Evolutionary conservation across 1,140 invertebrate genomes (phyloP).

Genomic region (Spodoptera litura): DNA sequence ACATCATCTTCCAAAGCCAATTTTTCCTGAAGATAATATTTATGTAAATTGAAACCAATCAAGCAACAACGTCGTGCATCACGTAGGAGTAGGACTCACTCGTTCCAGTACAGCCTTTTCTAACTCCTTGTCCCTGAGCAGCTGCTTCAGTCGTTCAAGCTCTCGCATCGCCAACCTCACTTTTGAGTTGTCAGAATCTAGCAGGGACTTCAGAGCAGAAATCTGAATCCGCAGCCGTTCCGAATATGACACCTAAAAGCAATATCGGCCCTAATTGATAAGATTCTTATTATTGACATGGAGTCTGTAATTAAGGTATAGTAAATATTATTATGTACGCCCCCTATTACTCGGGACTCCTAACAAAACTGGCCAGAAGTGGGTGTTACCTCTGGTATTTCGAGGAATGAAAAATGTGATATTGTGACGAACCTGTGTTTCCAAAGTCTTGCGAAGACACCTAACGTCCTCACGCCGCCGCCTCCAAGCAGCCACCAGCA

Average conservation of each 20-base stretch:
- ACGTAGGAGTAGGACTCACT: conserved; percentile 49
- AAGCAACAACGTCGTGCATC: background rate
- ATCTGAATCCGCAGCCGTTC: conserved; percentile 87
- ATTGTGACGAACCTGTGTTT: conserved; percentile 68
- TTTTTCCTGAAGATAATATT: conserved; percentile 79
- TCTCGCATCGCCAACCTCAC: conserved; percentile 84
- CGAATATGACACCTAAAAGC: conserved; percentile 69
- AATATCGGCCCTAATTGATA: too few species aligned
- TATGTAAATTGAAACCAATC: background rate
- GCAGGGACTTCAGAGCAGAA: conserved; percentile 85
- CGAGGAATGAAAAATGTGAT: background rate
- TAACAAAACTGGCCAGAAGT: too few species aligned
- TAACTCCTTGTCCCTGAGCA: conserved; percentile 79
- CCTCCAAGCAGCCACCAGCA: conserved; percentile 87
- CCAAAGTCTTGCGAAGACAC: conserved; percentile 80
- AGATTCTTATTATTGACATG: too few species aligned
- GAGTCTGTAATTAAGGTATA: too few species aligned
- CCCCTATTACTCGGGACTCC: too few species aligned
- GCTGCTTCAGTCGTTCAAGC: conserved; percentile 83
- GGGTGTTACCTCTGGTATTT: background rate
- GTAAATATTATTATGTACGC: too few species aligned
- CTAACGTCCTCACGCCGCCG: conserved; percentile 84
- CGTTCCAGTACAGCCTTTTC: conserved; percentile 76
- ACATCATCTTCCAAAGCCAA: conserved; percentile 78
- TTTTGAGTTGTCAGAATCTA: conserved; percentile 86